Evolutionary conservation across 2,113 vertebrate species (phyloP).

Genomic region (Triplophysa rosa): DNA sequence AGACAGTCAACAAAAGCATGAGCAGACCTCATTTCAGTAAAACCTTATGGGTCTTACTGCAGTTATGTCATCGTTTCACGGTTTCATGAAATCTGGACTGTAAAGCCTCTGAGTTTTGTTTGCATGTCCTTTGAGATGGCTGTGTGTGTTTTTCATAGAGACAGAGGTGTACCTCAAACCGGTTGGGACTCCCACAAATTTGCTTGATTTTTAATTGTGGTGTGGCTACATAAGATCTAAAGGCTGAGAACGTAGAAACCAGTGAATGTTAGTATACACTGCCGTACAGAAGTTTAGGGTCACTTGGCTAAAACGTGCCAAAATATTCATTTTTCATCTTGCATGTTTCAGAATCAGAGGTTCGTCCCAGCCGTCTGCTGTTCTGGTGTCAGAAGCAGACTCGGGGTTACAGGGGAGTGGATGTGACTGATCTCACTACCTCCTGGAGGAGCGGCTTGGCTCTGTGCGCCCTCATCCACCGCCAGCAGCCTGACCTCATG

Average conservation of each 20-base stretch:
- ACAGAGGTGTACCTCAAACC: neutral
- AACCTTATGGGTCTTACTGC: neutral
- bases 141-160: neutral
- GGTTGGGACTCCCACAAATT: no score
- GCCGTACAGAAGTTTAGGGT: no score
- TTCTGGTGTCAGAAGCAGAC: constrained; percentile 95
- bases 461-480: constrained; percentile 90
- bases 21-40: constrained; percentile 30
- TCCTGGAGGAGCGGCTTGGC: constrained; percentile 93
- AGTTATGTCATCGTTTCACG: neutral
- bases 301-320: no score
- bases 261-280: neutral
- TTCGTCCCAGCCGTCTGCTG: constrained; percentile 84
- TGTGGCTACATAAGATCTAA: no score
- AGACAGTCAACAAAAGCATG: constrained; percentile 42
- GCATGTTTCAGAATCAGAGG: constrained; percentile 82
- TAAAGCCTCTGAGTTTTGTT: neutral
- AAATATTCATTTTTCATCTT: no score
- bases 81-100: neutral
- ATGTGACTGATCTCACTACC: constrained; percentile 80
- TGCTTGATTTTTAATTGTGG: no score
- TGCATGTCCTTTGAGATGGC: neutral
- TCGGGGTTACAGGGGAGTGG: constrained; percentile 82
- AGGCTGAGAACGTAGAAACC: no score
- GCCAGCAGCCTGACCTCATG: constrained; percentile 89